Conservation (phyloP, 2,888 invertebrate species). For the Nysson spinosus region DNA sequence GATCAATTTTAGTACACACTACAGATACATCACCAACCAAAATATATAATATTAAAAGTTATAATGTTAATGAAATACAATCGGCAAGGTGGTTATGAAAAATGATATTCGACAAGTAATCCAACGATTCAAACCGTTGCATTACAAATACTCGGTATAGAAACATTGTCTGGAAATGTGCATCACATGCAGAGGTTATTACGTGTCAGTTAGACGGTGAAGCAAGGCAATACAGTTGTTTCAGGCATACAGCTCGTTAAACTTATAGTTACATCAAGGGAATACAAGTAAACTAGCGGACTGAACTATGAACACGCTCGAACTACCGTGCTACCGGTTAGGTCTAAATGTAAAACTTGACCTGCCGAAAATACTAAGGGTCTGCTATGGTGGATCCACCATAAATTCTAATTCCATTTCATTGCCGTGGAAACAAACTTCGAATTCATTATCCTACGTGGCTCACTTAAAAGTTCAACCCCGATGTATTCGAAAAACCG, state of each 20-base stretch:
- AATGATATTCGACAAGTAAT: too few species aligned
- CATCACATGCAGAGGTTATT: background rate
- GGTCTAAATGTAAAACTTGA: constrained; percentile 15
- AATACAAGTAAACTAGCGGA: constrained; percentile 1
- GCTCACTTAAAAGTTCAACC: constrained; percentile 22
- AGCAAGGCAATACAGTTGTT: background rate
- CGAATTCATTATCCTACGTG: constrained; percentile 33
- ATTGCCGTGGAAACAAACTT: constrained; percentile 11
- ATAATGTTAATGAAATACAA: too few species aligned
- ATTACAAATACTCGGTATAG: too few species aligned
- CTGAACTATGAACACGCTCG: background rate
- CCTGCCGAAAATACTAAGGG: background rate
- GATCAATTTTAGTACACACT: too few species aligned
- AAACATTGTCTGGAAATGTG: background rate
- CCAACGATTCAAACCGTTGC: too few species aligned
- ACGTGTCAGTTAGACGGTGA: background rate
- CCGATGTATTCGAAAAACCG: background rate
- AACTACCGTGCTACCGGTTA: background rate
- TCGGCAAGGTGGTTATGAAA: too few species aligned
- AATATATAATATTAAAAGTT: too few species aligned
- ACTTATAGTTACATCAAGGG: constrained; percentile 3
- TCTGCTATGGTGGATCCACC: background rate
- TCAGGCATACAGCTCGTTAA: background rate
- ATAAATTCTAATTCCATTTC: constrained; percentile 10
- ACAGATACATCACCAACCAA: too few species aligned